Evolutionary conservation across 1,140 invertebrate species (phyloP).

Genomic region (Papilio helenus): DNA sequence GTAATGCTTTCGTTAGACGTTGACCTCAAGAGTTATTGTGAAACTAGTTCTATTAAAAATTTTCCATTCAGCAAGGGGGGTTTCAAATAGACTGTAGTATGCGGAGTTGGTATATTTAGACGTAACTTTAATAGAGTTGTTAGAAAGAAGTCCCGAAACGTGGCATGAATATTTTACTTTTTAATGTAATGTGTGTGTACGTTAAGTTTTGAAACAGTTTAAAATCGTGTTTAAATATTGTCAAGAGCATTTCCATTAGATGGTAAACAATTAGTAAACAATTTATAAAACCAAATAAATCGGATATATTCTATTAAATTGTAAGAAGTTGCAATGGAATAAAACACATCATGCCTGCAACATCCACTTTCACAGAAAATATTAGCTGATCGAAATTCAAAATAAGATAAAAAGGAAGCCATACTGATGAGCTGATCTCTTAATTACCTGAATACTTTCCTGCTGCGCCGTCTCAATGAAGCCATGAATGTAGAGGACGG

Average conservation of each 20-base stretch:
- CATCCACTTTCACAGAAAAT: not conserved
- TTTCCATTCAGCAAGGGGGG: not conserved
- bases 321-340: too few species aligned
- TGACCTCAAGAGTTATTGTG: conserved; percentile 35
- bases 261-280: not conserved
- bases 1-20: conserved; percentile 19
- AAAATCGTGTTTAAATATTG: not conserved
- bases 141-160: not conserved
- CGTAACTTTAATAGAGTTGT: conserved; percentile 5
- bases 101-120: not conserved
- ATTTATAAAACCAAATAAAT: not conserved
- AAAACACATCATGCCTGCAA: too few species aligned
- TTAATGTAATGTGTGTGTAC: not conserved
- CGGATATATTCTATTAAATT: too few species aligned
- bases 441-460: conserved; percentile 83
- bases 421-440: not conserved
- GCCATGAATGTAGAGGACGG: conserved; percentile 84
- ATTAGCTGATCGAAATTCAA: not conserved
- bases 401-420: conserved; percentile 25
- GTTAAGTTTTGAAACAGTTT: not conserved
- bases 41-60: conserved; percentile 36
- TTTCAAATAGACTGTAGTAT: not conserved
- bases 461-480: conserved; percentile 84
- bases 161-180: not conserved
- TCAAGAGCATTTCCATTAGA: not conserved